Evolutionary conservation across 2,113 vertebrate species (phyloP), one percentile per base, ranked within the genome.

Genomic region (Theristicus caerulescens): DNA sequence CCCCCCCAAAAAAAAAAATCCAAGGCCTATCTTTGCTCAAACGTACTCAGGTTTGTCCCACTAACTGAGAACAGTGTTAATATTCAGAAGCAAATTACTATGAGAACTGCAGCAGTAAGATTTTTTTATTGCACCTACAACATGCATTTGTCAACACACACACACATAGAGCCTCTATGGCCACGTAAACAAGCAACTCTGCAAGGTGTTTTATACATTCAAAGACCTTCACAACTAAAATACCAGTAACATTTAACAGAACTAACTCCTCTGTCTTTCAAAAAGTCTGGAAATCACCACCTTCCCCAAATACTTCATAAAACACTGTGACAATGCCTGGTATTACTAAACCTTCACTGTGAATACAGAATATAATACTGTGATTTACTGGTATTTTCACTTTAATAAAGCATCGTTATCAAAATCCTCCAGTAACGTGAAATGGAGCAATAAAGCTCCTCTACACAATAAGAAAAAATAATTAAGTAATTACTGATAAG

Each of bases 51-150:
- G 70, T 64, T 44, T 65, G 29, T 40, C 38, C 47, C n/a, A 25
- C 2, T 9, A 40, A 71, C 0, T 4, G 4, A 61, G n/a, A 76
- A 17, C 4, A 10, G 44, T 10, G 15, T 42, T 83, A 61, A 65
- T 1, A n/a, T 1, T 40, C 25, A 40, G 21, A 52, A 34, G 38
- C 65, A 86, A 89, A 62, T 0, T 0, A 42, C 55, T n/a, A 1
- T 1, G 6, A 49, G 38, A 78, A 15, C 34, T 38, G 81, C 57
- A 61, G 44, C 13, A 32, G 58, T n/a, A 31, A 58, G 42, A 21
- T 21, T 31, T 44, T 46, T 84, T 67, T 49, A 91, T 18, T 40
- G 67, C 34, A 78, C 31, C 44, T 58, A n/a, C 82, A 49, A 13
- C 13, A 9, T 4, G 27, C 20, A 18, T 29, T 76, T 55, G 57